Conservation (phyloP, 2,113 vertebrate genomes). For the Pelusios castaneus region DNA sequence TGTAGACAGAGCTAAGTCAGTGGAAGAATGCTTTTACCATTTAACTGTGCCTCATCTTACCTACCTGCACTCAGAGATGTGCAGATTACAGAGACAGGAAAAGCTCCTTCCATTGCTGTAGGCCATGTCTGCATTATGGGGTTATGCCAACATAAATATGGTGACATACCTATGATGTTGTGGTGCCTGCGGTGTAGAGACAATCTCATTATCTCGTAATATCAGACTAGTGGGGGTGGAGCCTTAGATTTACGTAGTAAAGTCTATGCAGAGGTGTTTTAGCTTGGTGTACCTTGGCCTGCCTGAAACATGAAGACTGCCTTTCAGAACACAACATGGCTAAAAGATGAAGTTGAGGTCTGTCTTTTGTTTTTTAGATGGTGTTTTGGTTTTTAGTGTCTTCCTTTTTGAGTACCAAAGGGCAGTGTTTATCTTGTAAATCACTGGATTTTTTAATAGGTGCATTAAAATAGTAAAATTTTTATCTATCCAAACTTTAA, state of each 20-base stretch:
- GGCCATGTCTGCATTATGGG: background rate
- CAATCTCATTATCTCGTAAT: background rate
- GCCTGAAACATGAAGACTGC: background rate
- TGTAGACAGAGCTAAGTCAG: background rate
- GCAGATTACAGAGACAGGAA: background rate
- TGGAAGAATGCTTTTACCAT: background rate
- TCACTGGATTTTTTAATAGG: background rate
- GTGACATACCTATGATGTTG: background rate
- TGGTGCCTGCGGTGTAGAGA: background rate
- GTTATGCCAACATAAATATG: background rate
- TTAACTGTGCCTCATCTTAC: background rate
- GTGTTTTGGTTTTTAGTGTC: background rate
- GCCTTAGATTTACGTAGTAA: background rate
- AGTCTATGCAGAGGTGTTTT: fast-evolving
- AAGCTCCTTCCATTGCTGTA: background rate
- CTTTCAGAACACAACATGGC: fast-evolving
- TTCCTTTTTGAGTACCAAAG: background rate
- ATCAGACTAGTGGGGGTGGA: background rate
- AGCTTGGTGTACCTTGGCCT: background rate
- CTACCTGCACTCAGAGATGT: background rate
- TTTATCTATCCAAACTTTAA: background rate
- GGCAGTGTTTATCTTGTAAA: background rate
- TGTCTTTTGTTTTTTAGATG: background rate
- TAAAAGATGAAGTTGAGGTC: background rate
- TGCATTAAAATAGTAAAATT: background rate